Evolutionary conservation across 2,888 invertebrate genomes (phyloP).

Genomic region (Fragum fragum): DNA sequence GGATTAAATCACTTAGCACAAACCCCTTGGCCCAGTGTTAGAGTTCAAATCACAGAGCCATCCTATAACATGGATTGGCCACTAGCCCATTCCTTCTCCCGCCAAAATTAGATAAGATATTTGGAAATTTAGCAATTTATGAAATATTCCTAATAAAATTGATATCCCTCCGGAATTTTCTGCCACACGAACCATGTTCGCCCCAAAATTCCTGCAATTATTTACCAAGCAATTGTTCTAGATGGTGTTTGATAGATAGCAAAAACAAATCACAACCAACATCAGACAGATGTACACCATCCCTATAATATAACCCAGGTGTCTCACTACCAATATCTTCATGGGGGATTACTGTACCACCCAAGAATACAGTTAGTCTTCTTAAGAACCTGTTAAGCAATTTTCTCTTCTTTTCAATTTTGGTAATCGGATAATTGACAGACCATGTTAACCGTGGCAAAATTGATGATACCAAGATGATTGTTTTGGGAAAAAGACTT

Average conservation of each 20-base stretch:
- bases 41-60: not conserved
- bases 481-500: not conserved
- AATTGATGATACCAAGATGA: not conserved
- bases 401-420: constrained; percentile 11
- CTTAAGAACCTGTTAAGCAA: not conserved
- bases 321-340: constrained; percentile 8
- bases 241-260: too few relatives aligned
- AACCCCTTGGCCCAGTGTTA: too few relatives aligned
- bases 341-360: constrained; percentile 2
- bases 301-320: constrained; percentile 11
- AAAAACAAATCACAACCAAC: not conserved
- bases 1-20: not conserved
- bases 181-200: constrained; percentile 29
- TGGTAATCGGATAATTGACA: not conserved
- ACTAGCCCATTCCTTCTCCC: not conserved
- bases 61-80: not conserved
- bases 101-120: not conserved
- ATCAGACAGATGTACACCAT: constrained; percentile 31
- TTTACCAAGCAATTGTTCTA: not conserved
- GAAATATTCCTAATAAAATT: not conserved
- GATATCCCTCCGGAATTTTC: constrained; percentile 25
- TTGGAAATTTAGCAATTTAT: not conserved
- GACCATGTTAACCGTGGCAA: constrained; percentile 13
- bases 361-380: not conserved
- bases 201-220: constrained; percentile 15